phyloP scores from a whole-genome alignment of 2,797 vertebrate species.

The Dromococcyx pavoninus region DNA sequence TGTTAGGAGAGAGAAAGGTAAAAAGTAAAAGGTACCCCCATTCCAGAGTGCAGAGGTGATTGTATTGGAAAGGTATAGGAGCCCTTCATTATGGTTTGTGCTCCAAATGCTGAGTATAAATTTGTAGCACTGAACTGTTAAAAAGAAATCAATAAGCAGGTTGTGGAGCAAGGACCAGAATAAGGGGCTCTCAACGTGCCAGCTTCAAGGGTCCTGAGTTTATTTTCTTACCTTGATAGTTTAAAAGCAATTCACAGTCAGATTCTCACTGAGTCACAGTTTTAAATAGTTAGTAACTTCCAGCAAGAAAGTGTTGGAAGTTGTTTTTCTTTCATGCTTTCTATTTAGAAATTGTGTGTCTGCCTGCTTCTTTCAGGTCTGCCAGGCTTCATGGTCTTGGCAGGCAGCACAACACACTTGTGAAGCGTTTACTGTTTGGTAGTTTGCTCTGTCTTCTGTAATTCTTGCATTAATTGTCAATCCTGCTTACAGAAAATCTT shows the following conservation, averaged over 20 bases:
- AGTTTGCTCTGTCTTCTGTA: background rate
- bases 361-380: background rate
- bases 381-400: background rate
- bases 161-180: background rate
- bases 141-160: background rate
- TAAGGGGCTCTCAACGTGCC: background rate
- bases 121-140: background rate
- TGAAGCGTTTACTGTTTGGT: background rate
- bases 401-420: background rate
- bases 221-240: background rate
- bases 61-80: rapidly evolving
- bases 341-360: background rate
- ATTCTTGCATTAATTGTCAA: background rate
- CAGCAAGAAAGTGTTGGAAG: background rate
- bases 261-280: background rate
- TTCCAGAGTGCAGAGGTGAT: background rate
- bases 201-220: background rate
- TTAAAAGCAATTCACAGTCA: background rate
- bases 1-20: background rate
- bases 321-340: background rate
- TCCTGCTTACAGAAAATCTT: background rate
- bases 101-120: background rate
- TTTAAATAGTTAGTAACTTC: background rate
- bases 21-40: background rate
- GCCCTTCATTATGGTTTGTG: background rate